Evolutionary conservation across 2,888 invertebrate species (phyloP).

Genomic region (Syritta pipiens): DNA sequence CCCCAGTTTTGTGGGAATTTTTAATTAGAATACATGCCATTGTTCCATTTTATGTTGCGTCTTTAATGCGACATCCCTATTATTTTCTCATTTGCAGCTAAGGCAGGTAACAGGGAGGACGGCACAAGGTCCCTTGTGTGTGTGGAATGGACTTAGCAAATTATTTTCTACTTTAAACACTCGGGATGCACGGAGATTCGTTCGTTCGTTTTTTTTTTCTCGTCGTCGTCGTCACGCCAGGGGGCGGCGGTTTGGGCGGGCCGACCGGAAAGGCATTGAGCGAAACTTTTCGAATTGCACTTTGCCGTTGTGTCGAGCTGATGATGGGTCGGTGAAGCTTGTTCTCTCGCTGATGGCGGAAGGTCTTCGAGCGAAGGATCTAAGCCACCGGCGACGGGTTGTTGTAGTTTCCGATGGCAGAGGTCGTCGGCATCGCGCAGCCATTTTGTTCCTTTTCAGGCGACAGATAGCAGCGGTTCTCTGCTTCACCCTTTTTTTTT

Average conservation of each 20-base stretch:
- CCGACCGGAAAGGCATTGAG: conserved; percentile 54
- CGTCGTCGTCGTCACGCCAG: not conserved
- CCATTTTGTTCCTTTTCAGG: conserved; percentile 47
- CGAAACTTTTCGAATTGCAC: conserved; percentile 52
- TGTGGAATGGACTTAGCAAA: conserved; percentile 47
- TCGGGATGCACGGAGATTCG: conserved; percentile 16
- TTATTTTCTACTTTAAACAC: conserved; percentile 63
- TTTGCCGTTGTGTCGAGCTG: conserved; percentile 25
- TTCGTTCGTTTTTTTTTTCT: too few relatives aligned
- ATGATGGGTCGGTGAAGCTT: conserved; percentile 11
- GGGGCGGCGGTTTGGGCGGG: conserved; percentile 30
- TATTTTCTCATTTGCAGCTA: conserved; percentile 67
- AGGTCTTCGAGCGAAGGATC: too few relatives aligned
- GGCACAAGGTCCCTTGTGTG: conserved; percentile 36
- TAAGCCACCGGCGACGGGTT: not conserved
- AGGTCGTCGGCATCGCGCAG: conserved; percentile 48
- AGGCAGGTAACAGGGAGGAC: conserved; percentile 45
- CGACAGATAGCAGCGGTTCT: conserved; percentile 50
- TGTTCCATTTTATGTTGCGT: conserved; percentile 67
- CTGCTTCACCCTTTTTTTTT: conserved; percentile 1
- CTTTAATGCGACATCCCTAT: conserved; percentile 69
- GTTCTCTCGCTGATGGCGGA: too few relatives aligned
- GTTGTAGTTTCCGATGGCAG: conserved; percentile 31
- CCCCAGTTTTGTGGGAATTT: conserved; percentile 50
- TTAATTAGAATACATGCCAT: conserved; percentile 69